phyloP scores from a whole-genome alignment of 2,888 invertebrate genomes.

The Xanthia togata region DNA sequence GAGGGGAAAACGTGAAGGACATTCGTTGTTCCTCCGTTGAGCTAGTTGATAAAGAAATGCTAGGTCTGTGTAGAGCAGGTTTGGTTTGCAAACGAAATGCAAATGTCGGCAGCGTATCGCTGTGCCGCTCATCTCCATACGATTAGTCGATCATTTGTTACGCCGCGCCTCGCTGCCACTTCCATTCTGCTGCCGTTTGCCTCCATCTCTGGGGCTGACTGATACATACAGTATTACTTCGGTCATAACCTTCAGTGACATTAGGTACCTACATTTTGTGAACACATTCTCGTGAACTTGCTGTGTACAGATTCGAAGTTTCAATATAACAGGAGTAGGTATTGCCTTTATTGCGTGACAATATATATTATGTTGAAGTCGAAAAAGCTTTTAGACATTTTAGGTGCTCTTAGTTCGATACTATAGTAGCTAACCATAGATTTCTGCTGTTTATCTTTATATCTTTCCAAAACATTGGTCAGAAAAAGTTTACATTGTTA shows the following conservation, averaged over 20 bases:
- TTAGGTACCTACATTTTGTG: constrained; percentile 47
- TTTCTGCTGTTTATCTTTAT: neutral
- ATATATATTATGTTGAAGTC: constrained; percentile 20
- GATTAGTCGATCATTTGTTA: constrained; percentile 68
- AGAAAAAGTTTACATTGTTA: no score
- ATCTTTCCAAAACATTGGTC: neutral
- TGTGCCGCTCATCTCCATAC: constrained; percentile 65
- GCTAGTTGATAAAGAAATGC: constrained; percentile 60
- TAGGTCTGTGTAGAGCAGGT: constrained; percentile 30
- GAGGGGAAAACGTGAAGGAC: constrained; percentile 48
- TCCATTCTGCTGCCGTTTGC: constrained; percentile 43
- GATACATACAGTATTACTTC: constrained; percentile 45
- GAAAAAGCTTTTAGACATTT: constrained; percentile 15
- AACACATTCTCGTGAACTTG: constrained; percentile 35
- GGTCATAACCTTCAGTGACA: constrained; percentile 43
- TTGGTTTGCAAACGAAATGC: constrained; percentile 59
- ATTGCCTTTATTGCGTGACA: constrained; percentile 15
- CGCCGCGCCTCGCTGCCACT: constrained; percentile 54
- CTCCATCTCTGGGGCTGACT: constrained; percentile 43
- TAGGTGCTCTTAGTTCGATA: neutral
- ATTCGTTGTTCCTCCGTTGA: constrained; percentile 48
- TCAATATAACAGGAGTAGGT: neutral
- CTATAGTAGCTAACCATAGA: neutral
- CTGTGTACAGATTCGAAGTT: constrained; percentile 24
- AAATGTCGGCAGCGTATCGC: constrained; percentile 61